Evolutionary conservation across 2,113 vertebrate species (phyloP).

Genomic region (Camarhynchus parvulus): DNA sequence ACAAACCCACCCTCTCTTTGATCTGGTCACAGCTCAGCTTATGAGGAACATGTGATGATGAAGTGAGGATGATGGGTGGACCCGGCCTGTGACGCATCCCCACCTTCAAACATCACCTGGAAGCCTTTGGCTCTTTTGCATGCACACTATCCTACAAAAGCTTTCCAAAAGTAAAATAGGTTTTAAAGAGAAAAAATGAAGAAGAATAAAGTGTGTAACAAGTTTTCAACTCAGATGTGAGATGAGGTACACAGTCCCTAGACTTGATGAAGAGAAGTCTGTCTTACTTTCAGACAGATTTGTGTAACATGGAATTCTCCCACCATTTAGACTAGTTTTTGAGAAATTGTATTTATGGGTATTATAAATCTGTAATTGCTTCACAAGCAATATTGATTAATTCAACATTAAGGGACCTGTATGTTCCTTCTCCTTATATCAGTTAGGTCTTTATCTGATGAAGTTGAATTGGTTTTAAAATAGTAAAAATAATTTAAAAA

Average conservation of each 20-base stretch:
- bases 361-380: background rate
- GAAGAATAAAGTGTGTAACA: background rate
- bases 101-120: background rate
- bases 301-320: background rate
- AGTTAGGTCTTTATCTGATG: background rate
- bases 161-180: background rate
- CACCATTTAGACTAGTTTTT: background rate
- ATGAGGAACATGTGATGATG: background rate
- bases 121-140: background rate
- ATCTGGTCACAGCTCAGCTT: background rate
- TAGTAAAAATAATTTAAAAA: background rate
- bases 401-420: background rate
- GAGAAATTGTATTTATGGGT: background rate
- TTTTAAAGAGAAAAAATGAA: background rate
- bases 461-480: background rate
- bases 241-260: background rate
- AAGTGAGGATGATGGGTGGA: background rate
- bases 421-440: background rate
- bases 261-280: background rate
- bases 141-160: background rate
- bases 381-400: background rate
- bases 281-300: background rate
- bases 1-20: background rate
- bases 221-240: background rate
- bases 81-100: background rate